A percentile compares a stretch with the other conserved stretches of the same genome.
Evolutionary conservation across 2,113 vertebrate species (phyloP).

Genomic region (Menura novaehollandiae): DNA sequence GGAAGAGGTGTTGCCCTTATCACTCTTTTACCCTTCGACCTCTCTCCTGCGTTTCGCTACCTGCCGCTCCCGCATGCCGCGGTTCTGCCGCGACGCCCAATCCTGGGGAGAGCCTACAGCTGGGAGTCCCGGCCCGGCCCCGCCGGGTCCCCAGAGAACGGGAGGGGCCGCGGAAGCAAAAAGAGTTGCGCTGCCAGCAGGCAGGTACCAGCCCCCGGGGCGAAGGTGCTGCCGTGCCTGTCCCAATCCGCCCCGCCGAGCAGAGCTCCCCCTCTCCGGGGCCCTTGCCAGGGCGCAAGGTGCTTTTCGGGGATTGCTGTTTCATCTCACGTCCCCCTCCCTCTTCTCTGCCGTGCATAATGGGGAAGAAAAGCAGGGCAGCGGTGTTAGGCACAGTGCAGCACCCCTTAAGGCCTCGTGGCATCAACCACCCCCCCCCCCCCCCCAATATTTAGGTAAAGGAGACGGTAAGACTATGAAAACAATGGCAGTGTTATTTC

Average conservation of each 20-base stretch:
- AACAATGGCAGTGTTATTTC: not conserved
- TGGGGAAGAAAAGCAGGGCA: not conserved
- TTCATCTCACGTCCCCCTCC: not conserved
- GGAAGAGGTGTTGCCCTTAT: not conserved
- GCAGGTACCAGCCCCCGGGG: not conserved
- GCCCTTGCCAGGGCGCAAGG: not conserved
- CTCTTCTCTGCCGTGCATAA: not conserved
- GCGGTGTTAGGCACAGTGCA: not conserved
- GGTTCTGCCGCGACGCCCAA: not conserved
- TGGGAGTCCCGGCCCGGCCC: no score
- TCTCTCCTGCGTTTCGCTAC: not conserved
- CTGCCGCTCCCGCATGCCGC: not conserved
- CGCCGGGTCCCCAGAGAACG: not conserved
- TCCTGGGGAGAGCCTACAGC: no score
- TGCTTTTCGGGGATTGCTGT: not conserved
- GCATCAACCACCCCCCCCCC: no score
- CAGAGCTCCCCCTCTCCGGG: fast-evolving
- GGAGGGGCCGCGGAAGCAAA: not conserved
- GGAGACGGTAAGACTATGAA: not conserved
- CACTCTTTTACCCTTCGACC: not conserved
- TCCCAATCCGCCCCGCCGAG: not conserved
- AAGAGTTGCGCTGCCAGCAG: not conserved
- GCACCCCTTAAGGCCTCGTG: not conserved
- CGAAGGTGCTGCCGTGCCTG: not conserved
- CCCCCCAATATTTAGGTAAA: not conserved